Base-by-base conservation (phyloP, 2,797 vertebrate species). In the Crenichthys baileyi region DNA sequence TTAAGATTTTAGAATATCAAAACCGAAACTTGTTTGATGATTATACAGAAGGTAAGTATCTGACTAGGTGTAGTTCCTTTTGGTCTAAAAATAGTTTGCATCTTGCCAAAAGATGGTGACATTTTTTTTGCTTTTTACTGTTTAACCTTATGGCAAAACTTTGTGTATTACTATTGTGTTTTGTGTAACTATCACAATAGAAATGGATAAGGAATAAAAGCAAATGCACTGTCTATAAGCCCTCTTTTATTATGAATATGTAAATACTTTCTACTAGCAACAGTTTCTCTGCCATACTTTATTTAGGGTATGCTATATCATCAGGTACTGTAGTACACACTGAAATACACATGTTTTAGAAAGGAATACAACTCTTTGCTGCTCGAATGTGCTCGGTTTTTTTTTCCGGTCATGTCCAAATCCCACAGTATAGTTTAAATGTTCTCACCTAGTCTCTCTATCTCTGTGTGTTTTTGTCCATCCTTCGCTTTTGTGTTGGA, bases 261-360 rank as follows among this genome's bases (percentile, higher is more conserved):
- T 89, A 90, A 91, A 88, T 87, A 87, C 76, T 89, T 87, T 88
- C 77, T 61, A 81, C 79, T 79, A 79, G 83, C 80, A 60, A 83
- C 88, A 85, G 85, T 81, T 79, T 86, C 87, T 88, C 89, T 76
- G 73, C 84, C 79, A 85, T 85, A 88, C 91, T 87, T 82, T 78
- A 90, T 92, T 90, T 85, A 74, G 80, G 51, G 50, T 63, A 83
- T 73, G 79, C 79, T 86, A 65, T 79, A 87, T 89, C 85, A 87
- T 88, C 85, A 79, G 83, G 63, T 81, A 41, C 75, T 36, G 76
- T 68, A 73, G 72, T 76, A 89, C 84, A 79, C 80, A 86, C 73
- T 65, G 18, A 84, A 71, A 83, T 86, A 72, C 81, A 79, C 55
- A 63, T 56, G 36, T 83, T 83, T 80, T 73, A 75, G 74, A 29